Percentiles rank a stretch among this genome's conserved stretches.
Conservation (phyloP, 2,113 vertebrate genomes). For the Petrocephalus microphthalmus region DNA sequence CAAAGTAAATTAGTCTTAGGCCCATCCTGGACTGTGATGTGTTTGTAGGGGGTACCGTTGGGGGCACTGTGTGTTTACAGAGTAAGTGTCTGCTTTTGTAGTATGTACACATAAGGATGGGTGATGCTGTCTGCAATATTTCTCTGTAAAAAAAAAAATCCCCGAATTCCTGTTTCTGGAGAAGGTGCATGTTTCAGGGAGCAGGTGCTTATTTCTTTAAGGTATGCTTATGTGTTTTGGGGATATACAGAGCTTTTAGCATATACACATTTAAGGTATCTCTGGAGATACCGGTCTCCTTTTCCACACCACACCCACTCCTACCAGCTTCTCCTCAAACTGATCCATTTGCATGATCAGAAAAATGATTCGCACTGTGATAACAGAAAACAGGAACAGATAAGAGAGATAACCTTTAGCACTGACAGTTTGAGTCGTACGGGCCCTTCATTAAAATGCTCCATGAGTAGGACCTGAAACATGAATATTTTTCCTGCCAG, state of each 20-base stretch:
- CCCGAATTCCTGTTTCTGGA: neutral
- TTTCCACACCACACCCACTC: neutral
- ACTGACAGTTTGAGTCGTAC: neutral
- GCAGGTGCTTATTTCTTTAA: neutral
- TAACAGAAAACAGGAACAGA: neutral
- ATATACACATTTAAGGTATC: neutral
- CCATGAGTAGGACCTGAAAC: slow-evolving; percentile 17
- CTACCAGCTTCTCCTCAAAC: neutral
- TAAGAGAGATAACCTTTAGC: neutral
- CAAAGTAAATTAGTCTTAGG: neutral
- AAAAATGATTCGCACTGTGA: neutral
- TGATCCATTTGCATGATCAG: neutral
- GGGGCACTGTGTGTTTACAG: neutral
- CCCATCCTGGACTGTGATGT: neutral
- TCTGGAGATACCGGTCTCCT: neutral
- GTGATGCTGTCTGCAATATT: neutral
- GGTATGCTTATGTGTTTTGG: neutral
- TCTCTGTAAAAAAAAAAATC: neutral
- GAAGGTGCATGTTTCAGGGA: neutral
- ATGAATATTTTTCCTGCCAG: neutral
- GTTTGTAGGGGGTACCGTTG: neutral
- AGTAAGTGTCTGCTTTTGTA: neutral
- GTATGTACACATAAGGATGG: neutral
- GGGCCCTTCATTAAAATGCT: neutral
- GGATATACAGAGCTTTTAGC: neutral